phyloP scores from a whole-genome alignment of 2,888 invertebrate species.

The Periphyllus acericola region DNA sequence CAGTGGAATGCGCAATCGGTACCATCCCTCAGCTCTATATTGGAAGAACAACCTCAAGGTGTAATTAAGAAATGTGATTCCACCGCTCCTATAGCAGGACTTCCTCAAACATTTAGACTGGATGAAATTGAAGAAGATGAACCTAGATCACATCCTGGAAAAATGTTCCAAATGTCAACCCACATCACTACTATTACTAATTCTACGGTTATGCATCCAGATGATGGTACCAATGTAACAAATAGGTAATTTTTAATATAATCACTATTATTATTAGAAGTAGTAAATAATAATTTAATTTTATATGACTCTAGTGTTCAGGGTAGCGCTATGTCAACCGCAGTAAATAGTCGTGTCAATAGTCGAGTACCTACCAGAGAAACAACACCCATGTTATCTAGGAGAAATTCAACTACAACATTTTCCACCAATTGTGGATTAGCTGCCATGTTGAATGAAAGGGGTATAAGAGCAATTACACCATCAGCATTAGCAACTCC shows the following conservation, averaged over 20 bases:
- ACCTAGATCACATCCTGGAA: slow-evolving; percentile 74
- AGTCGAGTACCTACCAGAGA: slow-evolving; percentile 66
- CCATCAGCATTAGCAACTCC: slow-evolving; percentile 76
- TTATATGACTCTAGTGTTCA: slow-evolving; percentile 68
- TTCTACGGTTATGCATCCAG: slow-evolving; percentile 89
- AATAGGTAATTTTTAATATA: slow-evolving; percentile 66
- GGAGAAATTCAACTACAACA: slow-evolving; percentile 83
- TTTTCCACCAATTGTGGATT: slow-evolving; percentile 80
- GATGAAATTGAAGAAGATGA: slow-evolving; percentile 82
- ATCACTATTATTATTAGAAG: background rate
- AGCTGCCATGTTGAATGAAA: slow-evolving; percentile 81
- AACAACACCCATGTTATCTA: slow-evolving; percentile 71
- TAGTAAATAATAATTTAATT: slow-evolving; percentile 33
- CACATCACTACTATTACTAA: slow-evolving; percentile 89
- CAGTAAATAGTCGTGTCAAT: slow-evolving; percentile 68
- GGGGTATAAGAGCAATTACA: slow-evolving; percentile 80
- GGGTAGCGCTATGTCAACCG: slow-evolving; percentile 76
- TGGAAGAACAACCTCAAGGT: slow-evolving; percentile 81
- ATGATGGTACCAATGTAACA: slow-evolving; percentile 80
- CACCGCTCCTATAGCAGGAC: slow-evolving; percentile 79
- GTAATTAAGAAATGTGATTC: slow-evolving; percentile 88
- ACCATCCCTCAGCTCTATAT: slow-evolving; percentile 87
- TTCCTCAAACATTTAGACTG: slow-evolving; percentile 76
- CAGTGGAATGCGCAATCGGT: slow-evolving; percentile 96
- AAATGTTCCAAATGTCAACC: slow-evolving; percentile 80